These are phyloP conservation scores for Temnothorax nylanderi DNA, from an alignment of 1,140 invertebrate genomes.

Conservation along the genomic window DNA sequence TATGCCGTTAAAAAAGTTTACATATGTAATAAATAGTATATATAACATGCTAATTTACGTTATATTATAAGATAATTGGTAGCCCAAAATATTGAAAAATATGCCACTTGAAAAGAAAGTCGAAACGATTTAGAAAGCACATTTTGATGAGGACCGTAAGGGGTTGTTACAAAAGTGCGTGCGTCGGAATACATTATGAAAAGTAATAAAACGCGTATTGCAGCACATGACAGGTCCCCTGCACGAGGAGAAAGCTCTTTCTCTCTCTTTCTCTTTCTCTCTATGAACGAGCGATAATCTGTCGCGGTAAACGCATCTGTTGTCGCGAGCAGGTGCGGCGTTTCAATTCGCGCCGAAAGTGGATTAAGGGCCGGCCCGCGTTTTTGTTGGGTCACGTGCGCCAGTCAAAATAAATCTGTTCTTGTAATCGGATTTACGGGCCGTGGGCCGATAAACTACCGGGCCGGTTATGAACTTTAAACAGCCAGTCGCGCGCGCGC, in stretches of 20 bases:
- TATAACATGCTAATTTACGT: not conserved
- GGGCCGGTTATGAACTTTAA: constrained; percentile 68
- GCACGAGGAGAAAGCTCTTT: not conserved
- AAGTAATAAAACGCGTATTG: constrained; percentile 67
- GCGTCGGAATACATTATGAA: constrained; percentile 71
- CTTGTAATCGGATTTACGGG: constrained; percentile 78
- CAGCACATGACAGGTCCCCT: constrained; percentile 63
- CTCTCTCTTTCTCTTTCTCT: constrained; percentile 23
- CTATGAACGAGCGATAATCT: constrained; percentile 65
- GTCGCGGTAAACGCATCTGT: constrained; percentile 73
- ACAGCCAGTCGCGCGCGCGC: constrained; percentile 21
- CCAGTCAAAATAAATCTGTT: constrained; percentile 82
- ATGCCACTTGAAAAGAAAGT: not conserved
- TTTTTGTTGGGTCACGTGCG: constrained; percentile 84
- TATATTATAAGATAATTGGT: not conserved
- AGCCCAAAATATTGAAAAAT: not conserved
- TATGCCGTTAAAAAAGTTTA: not conserved
- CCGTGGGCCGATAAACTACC: constrained; percentile 48
- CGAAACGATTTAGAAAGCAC: constrained; percentile 5
- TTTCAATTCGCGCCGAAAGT: constrained; percentile 77
- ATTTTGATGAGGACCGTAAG: not conserved
- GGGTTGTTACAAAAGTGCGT: constrained; percentile 34
- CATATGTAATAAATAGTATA: not conserved
- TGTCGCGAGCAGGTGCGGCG: constrained; percentile 79
- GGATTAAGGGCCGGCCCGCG: constrained; percentile 78